Percentiles rank a stretch among this genome's conserved stretches.
These are phyloP conservation scores for Synergus laeviventris DNA, from an alignment of 2,888 invertebrate species.

Conservation along the genomic window DNA sequence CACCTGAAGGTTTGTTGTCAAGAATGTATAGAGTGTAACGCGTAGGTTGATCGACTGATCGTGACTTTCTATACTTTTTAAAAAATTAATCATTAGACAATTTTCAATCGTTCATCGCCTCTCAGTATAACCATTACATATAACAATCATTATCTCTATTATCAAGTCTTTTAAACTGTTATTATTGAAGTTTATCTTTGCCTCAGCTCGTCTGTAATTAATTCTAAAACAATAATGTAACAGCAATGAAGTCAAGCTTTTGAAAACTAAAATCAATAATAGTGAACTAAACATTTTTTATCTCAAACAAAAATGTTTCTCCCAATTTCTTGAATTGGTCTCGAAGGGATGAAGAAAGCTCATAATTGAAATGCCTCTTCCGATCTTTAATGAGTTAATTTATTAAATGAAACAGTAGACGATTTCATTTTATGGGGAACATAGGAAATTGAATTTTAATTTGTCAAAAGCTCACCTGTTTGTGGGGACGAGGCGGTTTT, in stretches of 20 bases:
- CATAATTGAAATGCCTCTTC: not conserved
- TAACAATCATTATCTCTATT: not conserved
- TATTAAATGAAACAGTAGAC: not conserved
- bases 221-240: too few relatives aligned
- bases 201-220: too few relatives aligned
- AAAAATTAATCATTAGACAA: not conserved
- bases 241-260: too few relatives aligned
- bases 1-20: constrained; percentile 50
- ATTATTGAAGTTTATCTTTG: too few relatives aligned
- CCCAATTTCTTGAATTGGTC: not conserved
- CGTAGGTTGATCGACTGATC: constrained; percentile 49
- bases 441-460: not conserved
- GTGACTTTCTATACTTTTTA: not conserved
- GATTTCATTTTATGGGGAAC: not conserved
- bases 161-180: not conserved
- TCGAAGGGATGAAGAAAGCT: not conserved
- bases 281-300: not conserved
- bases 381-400: not conserved
- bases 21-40: constrained; percentile 44
- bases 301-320: not conserved
- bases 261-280: not conserved
- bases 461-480: constrained; percentile 62
- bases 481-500: constrained; percentile 60
- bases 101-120: not conserved
- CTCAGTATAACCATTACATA: not conserved